Conservation (phyloP, 2,888 invertebrate species). For the Zeuzera pyrina region DNA sequence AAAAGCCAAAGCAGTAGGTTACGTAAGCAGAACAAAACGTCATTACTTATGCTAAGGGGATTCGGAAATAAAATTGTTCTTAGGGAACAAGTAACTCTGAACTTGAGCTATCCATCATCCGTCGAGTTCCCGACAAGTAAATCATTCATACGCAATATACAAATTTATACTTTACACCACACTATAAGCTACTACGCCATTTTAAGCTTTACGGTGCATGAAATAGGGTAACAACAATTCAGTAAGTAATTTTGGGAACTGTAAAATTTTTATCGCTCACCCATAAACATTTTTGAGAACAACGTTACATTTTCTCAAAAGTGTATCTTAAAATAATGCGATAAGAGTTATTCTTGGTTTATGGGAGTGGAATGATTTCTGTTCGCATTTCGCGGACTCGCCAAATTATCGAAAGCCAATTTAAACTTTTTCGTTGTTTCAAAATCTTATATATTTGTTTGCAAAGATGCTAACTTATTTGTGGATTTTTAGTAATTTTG, state of each 20-base stretch:
- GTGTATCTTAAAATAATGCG: too few relatives aligned
- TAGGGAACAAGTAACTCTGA: not conserved
- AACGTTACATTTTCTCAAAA: too few relatives aligned
- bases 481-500: not conserved
- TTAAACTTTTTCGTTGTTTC: conserved; percentile 16
- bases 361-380: not conserved
- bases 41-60: not conserved
- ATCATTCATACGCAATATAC: conserved; percentile 7
- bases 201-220: too few relatives aligned
- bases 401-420: conserved; percentile 18
- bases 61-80: conserved; percentile 1
- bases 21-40: not conserved
- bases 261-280: too few relatives aligned
- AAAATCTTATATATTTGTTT: conserved; percentile 9
- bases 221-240: too few relatives aligned
- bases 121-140: conserved; percentile 4
- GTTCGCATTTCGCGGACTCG: conserved; percentile 5
- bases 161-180: too few relatives aligned
- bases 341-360: too few relatives aligned
- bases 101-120: conserved; percentile 4
- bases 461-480: not conserved
- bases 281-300: too few relatives aligned
- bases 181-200: too few relatives aligned
- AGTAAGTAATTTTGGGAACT: too few relatives aligned
- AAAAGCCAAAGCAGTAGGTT: too few relatives aligned